Percentiles rank a stretch among this genome's conserved stretches.
Evolutionary conservation across 1,140 invertebrate species (phyloP).

Genomic region (Cherax destructor): DNA sequence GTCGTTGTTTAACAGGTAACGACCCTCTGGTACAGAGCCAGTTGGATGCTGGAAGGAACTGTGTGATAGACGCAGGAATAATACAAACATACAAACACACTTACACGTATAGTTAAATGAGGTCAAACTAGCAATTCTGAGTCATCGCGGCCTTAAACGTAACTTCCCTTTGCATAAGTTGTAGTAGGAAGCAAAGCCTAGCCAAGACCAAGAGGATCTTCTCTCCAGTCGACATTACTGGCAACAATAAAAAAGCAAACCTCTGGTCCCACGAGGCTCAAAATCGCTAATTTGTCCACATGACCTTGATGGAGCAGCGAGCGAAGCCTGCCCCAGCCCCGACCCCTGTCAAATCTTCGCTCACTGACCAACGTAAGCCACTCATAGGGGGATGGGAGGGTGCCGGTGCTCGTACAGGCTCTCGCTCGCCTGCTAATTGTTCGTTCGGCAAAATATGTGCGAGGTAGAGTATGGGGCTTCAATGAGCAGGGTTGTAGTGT

Average conservation of each 20-base stretch:
- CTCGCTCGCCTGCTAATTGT: constrained; percentile 42
- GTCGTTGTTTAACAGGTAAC: constrained; percentile 52
- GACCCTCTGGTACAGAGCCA: constrained; percentile 61
- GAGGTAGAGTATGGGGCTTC: constrained; percentile 66
- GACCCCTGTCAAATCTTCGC: background rate
- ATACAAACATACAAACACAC: constrained; percentile 70
- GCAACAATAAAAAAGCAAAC: too few species aligned
- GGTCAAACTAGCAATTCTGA: constrained; percentile 42
- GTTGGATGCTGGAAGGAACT: constrained; percentile 61
- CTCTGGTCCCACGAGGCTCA: constrained; percentile 9
- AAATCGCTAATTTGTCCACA: constrained; percentile 38
- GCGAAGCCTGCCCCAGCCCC: constrained; percentile 14
- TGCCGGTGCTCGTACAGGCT: background rate
- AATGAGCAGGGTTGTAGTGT: constrained; percentile 58
- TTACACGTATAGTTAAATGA: constrained; percentile 66
- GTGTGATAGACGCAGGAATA: constrained; percentile 65
- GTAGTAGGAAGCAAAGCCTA: background rate
- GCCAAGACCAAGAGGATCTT: background rate
- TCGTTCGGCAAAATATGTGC: constrained; percentile 69
- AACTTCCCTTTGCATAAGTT: background rate
- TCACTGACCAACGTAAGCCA: background rate
- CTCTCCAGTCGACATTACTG: background rate
- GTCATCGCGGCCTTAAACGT: background rate
- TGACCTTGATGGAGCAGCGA: constrained; percentile 35
- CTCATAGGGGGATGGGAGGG: background rate